Conservation (phyloP, 2,113 vertebrate species). For the Stegastes partitus region DNA sequence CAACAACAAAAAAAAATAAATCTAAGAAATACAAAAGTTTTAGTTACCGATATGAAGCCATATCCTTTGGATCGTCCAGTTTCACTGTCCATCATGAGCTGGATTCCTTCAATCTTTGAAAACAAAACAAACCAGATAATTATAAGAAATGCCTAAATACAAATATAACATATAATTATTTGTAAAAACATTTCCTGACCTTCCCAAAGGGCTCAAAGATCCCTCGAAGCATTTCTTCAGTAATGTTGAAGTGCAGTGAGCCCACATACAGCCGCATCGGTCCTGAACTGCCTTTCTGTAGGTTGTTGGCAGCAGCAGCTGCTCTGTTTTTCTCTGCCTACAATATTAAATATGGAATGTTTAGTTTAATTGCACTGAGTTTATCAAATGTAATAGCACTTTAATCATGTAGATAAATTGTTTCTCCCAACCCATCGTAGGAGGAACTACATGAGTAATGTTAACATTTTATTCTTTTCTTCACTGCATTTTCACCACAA, state of each 20-base stretch:
- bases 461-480: too few relatives aligned
- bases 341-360: conserved; percentile 22
- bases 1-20: too few relatives aligned
- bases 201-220: conserved; percentile 99
- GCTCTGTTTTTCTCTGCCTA: conserved; percentile 99
- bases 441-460: too few relatives aligned
- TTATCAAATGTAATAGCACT: too few relatives aligned
- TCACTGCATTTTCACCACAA: background rate
- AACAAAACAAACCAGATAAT: background rate
- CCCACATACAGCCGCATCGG: conserved; percentile 98
- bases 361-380: background rate
- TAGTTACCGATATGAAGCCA: conserved; percentile 96
- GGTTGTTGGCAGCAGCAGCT: conserved; percentile 94
- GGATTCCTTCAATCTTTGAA: conserved; percentile 96
- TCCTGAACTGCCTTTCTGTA: conserved; percentile 97
- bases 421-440: too few relatives aligned
- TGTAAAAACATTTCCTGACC: conserved; percentile 73
- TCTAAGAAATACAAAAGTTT: background rate
- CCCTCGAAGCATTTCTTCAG: conserved; percentile 98
- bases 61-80: conserved; percentile 98
- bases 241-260: conserved; percentile 98
- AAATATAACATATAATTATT: background rate
- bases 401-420: too few relatives aligned
- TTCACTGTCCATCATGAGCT: conserved; percentile 99
- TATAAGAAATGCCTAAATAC: background rate